A percentile compares a stretch with the other conserved stretches of the same genome.
phyloP scores from a whole-genome alignment of 2,888 invertebrate species.

The Leuctra nigra region DNA sequence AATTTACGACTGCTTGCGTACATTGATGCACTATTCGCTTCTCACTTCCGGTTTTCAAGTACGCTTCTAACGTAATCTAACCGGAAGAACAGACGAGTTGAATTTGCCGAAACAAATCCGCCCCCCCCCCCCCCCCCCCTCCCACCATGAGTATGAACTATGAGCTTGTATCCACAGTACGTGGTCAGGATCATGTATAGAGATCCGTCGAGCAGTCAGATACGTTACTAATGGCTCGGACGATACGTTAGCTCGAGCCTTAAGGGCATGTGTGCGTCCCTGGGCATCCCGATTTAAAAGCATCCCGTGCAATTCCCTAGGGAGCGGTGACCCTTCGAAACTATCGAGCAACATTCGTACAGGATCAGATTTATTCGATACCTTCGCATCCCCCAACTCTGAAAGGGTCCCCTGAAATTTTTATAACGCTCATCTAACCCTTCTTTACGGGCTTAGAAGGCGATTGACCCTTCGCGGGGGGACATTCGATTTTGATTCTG shows the following conservation, averaged over 20 bases:
- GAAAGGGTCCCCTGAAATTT: constrained; percentile 6
- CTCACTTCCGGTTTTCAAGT: too few relatives aligned
- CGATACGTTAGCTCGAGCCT: not conserved
- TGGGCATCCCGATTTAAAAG: not conserved
- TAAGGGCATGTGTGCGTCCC: not conserved
- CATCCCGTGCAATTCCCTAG: not conserved
- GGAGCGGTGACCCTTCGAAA: not conserved
- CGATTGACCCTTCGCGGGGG: too few relatives aligned
- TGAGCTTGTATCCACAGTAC: not conserved
- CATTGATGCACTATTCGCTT: too few relatives aligned
- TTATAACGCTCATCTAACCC: not conserved
- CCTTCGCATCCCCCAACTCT: too few relatives aligned
- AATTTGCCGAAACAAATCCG: constrained; percentile 1
- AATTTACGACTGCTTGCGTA: not conserved
- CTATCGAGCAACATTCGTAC: constrained; percentile 8
- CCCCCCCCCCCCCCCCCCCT: constrained; percentile 2
- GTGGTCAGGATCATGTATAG: not conserved
- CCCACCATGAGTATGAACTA: not conserved
- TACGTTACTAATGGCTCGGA: not conserved
- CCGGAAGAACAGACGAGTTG: not conserved
- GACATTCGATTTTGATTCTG: too few relatives aligned
- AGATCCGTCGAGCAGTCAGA: not conserved
- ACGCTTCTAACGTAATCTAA: not conserved
- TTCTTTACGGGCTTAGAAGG: too few relatives aligned
- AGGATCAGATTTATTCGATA: constrained; percentile 12